Evolutionary conservation across 2,888 invertebrate genomes (phyloP).

Genomic region (Ctena decussata): DNA sequence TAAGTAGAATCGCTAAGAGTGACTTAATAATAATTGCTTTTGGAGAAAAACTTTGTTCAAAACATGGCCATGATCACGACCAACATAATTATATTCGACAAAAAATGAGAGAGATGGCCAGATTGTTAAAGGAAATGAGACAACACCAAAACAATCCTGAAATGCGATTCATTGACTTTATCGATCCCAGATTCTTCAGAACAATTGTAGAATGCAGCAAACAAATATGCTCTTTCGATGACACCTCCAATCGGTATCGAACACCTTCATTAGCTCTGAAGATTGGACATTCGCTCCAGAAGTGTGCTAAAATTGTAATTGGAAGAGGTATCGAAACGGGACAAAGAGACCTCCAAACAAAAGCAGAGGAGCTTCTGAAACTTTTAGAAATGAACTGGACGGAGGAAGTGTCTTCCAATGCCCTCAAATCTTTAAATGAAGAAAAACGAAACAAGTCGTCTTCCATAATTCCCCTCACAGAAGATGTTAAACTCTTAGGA

Average conservation of each 20-base stretch:
- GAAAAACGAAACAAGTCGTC: background rate
- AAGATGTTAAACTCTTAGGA: background rate
- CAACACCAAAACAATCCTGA: background rate
- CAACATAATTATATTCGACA: conserved; percentile 6
- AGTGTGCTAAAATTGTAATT: background rate
- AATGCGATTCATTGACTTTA: background rate
- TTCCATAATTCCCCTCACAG: background rate
- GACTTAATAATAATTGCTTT: background rate
- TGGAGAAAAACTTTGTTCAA: background rate
- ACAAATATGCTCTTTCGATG: background rate
- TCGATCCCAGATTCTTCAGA: background rate
- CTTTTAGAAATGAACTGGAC: background rate
- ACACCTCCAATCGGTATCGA: background rate
- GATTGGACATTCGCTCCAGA: background rate
- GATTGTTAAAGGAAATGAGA: background rate
- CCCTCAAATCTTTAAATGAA: background rate
- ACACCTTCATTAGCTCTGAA: background rate
- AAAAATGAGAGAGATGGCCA: conserved; percentile 5
- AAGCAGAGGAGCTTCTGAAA: background rate
- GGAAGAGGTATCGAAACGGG: background rate
- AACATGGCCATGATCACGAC: conserved; percentile 4
- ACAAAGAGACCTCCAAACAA: background rate
- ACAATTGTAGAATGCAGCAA: background rate
- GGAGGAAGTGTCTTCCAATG: background rate
- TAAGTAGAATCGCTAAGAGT: background rate